These are phyloP conservation scores for Corythornis madagascariensis DNA, from an alignment of 2,113 vertebrate genomes.

Conservation along the genomic window DNA sequence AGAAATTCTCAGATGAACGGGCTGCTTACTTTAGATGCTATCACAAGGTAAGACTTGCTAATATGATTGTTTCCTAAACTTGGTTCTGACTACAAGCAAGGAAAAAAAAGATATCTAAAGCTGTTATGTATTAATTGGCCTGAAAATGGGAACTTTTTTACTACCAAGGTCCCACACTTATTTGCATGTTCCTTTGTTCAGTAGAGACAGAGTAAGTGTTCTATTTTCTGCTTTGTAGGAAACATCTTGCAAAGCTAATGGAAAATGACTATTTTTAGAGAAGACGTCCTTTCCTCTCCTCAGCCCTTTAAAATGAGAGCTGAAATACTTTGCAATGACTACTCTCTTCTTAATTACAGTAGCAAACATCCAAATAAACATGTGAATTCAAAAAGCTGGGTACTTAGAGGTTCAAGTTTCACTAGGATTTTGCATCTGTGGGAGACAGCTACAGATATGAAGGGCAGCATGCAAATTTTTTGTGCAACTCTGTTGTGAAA, in stretches of 20 bases:
- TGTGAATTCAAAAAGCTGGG: background rate
- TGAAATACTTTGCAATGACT: background rate
- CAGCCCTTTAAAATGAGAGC: background rate
- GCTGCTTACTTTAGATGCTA: conserved; percentile 84
- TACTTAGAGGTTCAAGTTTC: background rate
- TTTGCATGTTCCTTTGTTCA: background rate
- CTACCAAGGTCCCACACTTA: background rate
- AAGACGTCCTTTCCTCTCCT: background rate
- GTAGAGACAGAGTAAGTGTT: background rate
- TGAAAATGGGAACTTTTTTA: background rate
- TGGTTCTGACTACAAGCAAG: background rate
- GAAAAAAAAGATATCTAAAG: background rate
- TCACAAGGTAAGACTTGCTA: conserved; percentile 79
- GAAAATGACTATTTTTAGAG: background rate
- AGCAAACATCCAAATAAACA: fast-evolving
- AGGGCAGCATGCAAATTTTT: background rate
- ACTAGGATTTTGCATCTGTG: background rate
- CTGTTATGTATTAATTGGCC: background rate
- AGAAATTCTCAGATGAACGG: conserved; percentile 86
- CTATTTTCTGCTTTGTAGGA: background rate
- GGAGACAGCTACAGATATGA: background rate
- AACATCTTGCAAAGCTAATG: background rate
- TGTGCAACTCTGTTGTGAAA: background rate
- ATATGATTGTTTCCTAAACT: background rate
- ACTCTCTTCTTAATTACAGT: background rate